Conservation (phyloP, 92 coral and sea anemone species). For the Virgularia gustaviana region DNA sequence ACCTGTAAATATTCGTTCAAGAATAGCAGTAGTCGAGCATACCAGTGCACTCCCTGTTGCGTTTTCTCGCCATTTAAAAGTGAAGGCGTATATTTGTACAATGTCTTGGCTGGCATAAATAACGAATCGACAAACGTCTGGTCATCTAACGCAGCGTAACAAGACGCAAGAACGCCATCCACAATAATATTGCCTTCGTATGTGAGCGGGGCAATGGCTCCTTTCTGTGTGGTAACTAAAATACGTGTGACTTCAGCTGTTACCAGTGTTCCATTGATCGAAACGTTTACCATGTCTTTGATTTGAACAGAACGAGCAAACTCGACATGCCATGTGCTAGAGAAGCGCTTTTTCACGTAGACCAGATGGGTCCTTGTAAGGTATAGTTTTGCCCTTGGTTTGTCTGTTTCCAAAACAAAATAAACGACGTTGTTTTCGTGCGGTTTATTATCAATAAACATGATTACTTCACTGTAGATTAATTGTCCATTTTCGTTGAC, state of each 20-base stretch:
- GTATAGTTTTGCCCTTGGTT: constrained; percentile 55
- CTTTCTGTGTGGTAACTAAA: constrained; percentile 45
- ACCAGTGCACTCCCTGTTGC: constrained; percentile 92
- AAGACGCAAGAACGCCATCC: constrained; percentile 78
- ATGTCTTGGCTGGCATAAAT: constrained; percentile 68
- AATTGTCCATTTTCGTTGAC: constrained; percentile 60
- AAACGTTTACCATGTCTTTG: constrained; percentile 70
- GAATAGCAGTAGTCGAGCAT: constrained; percentile 60
- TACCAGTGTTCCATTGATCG: constrained; percentile 48
- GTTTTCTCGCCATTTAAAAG: constrained; percentile 40
- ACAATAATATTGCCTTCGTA: constrained; percentile 76
- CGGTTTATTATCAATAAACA: constrained; percentile 84
- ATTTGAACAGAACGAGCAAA: constrained; percentile 57
- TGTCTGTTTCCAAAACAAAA: constrained; percentile 66
- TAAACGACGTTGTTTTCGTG: constrained; percentile 52
- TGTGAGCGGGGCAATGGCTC: constrained; percentile 89
- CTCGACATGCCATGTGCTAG: constrained; percentile 51
- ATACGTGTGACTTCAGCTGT: constrained; percentile 59
- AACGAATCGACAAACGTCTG: constrained; percentile 69
- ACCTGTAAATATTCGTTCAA: constrained; percentile 30
- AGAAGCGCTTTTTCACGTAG: constrained; percentile 68
- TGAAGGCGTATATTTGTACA: constrained; percentile 47
- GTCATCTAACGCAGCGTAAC: constrained; percentile 75
- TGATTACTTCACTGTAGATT: constrained; percentile 69
- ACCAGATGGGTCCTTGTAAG: constrained; percentile 81